A percentile compares a stretch with the other conserved stretches of the same genome.
phyloP scores from a whole-genome alignment of 2,113 vertebrate species.

The Kryptolebias marmoratus region DNA sequence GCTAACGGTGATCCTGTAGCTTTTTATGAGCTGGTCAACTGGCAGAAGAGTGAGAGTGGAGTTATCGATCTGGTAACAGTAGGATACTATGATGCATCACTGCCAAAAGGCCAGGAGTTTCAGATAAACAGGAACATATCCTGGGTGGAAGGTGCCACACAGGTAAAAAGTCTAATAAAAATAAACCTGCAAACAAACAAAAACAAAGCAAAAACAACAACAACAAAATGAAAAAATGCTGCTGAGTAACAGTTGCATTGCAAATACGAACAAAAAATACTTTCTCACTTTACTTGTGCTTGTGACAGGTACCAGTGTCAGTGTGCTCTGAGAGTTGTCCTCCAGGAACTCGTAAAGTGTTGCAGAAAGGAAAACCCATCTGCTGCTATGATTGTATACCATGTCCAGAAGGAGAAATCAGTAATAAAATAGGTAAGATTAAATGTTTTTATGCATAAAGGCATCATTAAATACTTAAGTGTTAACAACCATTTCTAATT shows the following conservation, averaged over 20 bases:
- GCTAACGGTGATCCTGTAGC: not conserved
- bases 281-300: not conserved
- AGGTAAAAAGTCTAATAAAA: constrained; percentile 39
- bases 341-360: too few relatives aligned
- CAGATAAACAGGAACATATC: not conserved
- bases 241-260: too few relatives aligned
- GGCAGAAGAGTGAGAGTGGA: constrained; percentile 61
- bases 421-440: constrained; percentile 71
- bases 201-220: too few relatives aligned
- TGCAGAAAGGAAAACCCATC: too few relatives aligned
- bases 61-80: constrained; percentile 60
- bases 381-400: too few relatives aligned
- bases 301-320: constrained; percentile 47
- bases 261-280: not conserved
- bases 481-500: not conserved
- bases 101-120: constrained; percentile 35
- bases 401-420: constrained; percentile 11
- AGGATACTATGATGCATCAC: constrained; percentile 43
- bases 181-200: too few relatives aligned
- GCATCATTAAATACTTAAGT: not conserved
- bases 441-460: not conserved
- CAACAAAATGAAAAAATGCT: too few relatives aligned
- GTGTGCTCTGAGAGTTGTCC: constrained; percentile 75
- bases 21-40: constrained; percentile 50
- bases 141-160: constrained; percentile 16